Evolutionary conservation across 2,113 vertebrate genomes (phyloP).

Genomic region (Mormyrus iriodes): DNA sequence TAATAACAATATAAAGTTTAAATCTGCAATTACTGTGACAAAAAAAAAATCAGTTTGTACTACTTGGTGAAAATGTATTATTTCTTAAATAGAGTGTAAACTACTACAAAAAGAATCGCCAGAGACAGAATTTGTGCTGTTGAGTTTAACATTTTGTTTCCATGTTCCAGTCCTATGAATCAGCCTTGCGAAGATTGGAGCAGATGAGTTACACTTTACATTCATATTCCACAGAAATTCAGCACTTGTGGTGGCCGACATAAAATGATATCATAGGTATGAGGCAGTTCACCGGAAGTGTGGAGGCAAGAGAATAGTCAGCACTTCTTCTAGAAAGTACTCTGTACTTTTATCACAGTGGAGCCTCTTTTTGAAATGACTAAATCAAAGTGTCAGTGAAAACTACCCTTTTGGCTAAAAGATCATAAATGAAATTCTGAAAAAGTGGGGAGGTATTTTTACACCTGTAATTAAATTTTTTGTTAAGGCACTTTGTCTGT

Average conservation of each 20-base stretch:
- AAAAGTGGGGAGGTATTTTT: background rate
- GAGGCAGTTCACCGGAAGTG: background rate
- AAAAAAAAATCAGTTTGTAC: background rate
- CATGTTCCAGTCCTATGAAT: background rate
- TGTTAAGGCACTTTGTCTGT: background rate
- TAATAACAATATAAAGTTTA: background rate
- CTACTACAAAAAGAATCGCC: background rate
- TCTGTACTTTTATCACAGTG: background rate
- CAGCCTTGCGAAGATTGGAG: background rate
- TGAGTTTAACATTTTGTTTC: background rate
- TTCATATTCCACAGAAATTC: background rate
- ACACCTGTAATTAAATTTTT: background rate
- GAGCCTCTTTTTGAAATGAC: background rate
- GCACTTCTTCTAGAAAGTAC: background rate
- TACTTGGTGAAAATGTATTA: background rate
- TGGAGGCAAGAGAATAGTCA: background rate
- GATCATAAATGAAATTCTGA: background rate
- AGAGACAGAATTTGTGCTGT: background rate
- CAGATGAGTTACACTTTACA: background rate
- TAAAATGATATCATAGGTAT: background rate
- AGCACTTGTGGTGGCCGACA: background rate
- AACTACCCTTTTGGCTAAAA: background rate
- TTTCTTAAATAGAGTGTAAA: too few species aligned
- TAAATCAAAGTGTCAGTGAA: background rate
- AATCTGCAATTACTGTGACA: background rate